Evolutionary conservation across 2,113 vertebrate species (phyloP), one percentile per base, ranked within the genome.

Genomic region (Triplophysa siluroides): DNA sequence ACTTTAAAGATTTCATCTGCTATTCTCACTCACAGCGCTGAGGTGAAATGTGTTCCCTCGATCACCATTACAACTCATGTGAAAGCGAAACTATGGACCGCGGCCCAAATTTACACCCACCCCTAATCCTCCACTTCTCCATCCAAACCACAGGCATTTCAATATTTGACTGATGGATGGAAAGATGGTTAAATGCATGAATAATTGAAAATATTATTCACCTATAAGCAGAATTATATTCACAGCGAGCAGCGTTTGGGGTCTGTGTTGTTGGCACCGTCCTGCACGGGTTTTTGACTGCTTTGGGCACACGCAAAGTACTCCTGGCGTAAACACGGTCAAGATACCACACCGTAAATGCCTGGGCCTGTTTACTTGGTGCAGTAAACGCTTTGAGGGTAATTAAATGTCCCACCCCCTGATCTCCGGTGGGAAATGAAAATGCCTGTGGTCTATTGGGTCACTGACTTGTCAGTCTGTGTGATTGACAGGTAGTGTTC

Each of bases 371-470:
- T 87, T 87, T 85, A 83, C 82, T 80, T 47, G 41, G 77, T 56
- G 84, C 82, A 72, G 79, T 85, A 85, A 85, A 85, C 81, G 81
- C 77, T 76, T 85, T 66, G 69, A 52, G 66, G 77, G 65, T 80
- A 80, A 79, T 83, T 82, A 82, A 85, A 81, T 79, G 78, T 78
- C 71, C 58, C 45, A 52, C 67, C 75, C 71, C 78, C 81, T 78
- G 74, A 78, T 78, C 79, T 79, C 66, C 84, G 54, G 41, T 60
- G 81, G 84, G 71, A 70, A 76, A 81, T 79, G 47, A 81, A 79
- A 69, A 45, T 70, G 45, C 52, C 52, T 68, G 24, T 26, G 64
- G 78, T 77, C 77, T 68, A 77, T 74, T 79, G 85, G 78, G 73
- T 68, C 52, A 81, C 52, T 61, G 66, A 23, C 8, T 10, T n/a